phyloP scores from a whole-genome alignment of 2,888 invertebrate species.

The Drosophila picticornis region DNA sequence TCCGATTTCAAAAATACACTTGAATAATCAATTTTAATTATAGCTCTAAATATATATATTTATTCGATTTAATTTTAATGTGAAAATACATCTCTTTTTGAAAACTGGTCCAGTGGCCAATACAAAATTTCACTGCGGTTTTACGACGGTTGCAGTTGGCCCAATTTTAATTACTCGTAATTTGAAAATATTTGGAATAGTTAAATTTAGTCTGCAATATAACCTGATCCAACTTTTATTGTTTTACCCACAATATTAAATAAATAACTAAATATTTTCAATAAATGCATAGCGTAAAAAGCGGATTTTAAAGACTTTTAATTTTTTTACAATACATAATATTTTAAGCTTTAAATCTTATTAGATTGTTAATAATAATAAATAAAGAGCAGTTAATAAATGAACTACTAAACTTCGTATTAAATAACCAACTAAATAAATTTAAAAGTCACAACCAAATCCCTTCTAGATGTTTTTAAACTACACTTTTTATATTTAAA shows the following conservation, averaged over 20 bases:
- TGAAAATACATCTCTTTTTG: background rate
- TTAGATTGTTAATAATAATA: background rate
- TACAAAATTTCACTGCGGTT: background rate
- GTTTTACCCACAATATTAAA: background rate
- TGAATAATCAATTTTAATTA: background rate
- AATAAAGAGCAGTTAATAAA: background rate
- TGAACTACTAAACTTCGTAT: too few relatives aligned
- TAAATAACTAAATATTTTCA: background rate
- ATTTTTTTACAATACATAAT: background rate
- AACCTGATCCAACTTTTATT: background rate
- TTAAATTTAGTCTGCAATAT: background rate
- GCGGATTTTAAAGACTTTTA: too few relatives aligned
- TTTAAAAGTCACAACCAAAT: background rate
- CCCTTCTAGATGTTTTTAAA: background rate
- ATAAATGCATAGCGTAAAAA: background rate
- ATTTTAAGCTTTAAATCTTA: background rate
- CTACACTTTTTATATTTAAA: background rate
- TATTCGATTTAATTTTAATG: background rate
- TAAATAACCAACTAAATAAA: background rate
- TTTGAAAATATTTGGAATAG: background rate
- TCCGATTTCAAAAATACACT: background rate
- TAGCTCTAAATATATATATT: background rate
- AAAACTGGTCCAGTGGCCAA: background rate
- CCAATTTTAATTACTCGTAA: background rate
- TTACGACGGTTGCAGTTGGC: background rate